phyloP scores from a whole-genome alignment of 2,797 vertebrate species.

The Pseudopleuronectes americanus region DNA sequence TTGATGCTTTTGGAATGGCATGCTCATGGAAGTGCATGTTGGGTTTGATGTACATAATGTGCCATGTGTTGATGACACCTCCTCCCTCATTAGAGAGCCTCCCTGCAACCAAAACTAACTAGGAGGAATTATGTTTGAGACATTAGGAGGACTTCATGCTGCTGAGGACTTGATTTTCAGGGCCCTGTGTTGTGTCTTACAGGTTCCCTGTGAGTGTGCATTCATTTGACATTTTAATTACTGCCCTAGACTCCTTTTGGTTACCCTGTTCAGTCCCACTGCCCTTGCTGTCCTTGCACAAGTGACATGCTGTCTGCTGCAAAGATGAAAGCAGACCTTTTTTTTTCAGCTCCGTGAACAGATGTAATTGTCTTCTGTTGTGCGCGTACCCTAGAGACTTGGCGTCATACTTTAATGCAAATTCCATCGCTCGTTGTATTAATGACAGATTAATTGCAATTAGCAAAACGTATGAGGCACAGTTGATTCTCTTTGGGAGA shows the following conservation, averaged over 20 bases:
- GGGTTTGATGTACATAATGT: background rate
- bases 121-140: slow-evolving; percentile 35
- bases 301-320: slow-evolving; percentile 72
- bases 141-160: slow-evolving; percentile 54
- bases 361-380: slow-evolving; percentile 80
- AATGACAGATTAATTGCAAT: slow-evolving; percentile 81
- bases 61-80: slow-evolving; percentile 5
- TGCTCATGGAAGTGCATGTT: background rate
- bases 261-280: slow-evolving; percentile 69
- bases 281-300: slow-evolving; percentile 72
- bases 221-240: slow-evolving; percentile 82
- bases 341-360: slow-evolving; percentile 60
- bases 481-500: slow-evolving; percentile 48
- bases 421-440: slow-evolving; percentile 71
- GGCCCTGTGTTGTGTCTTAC: slow-evolving; percentile 17
- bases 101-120: slow-evolving; percentile 33
- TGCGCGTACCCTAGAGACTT: slow-evolving; percentile 66
- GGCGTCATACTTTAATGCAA: slow-evolving; percentile 72
- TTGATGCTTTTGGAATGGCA: background rate
- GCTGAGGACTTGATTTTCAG: slow-evolving; percentile 61
- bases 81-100: slow-evolving; percentile 2
- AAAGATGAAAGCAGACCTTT: slow-evolving; percentile 69
- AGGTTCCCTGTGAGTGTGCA: slow-evolving; percentile 65
- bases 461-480: slow-evolving; percentile 63
- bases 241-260: slow-evolving; percentile 70